These are phyloP conservation scores for Enteromius radiatus DNA, from an alignment of 2,797 vertebrate genomes.

Conservation along the genomic window DNA sequence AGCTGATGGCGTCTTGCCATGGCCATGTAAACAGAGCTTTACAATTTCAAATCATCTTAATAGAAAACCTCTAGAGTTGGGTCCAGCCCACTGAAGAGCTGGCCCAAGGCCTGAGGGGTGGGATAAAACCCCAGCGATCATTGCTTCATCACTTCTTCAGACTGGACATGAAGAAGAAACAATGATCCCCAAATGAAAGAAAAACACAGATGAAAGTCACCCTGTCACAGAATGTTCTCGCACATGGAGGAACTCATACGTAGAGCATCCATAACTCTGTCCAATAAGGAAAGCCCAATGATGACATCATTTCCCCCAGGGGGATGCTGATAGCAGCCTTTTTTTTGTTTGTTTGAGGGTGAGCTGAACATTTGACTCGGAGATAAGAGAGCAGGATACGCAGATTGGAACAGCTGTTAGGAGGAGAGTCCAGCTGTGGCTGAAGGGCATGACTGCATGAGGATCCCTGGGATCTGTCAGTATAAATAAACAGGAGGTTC, in stretches of 20 bases:
- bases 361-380: constrained; percentile 19
- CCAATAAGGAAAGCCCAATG: constrained; percentile 28
- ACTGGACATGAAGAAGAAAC: constrained; percentile 23
- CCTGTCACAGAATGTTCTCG: background rate
- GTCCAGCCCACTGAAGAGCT: constrained; percentile 2
- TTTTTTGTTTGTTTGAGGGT: constrained; percentile 32
- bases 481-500: constrained; percentile 49
- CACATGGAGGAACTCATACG: background rate
- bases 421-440: constrained; percentile 43
- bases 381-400: constrained; percentile 40
- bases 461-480: constrained; percentile 31
- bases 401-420: constrained; percentile 45
- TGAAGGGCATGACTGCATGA: constrained; percentile 22
- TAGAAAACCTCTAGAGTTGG: constrained; percentile 42
- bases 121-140: constrained; percentile 26
- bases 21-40: constrained; percentile 39
- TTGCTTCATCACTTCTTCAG: constrained; percentile 37
- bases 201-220: constrained; percentile 11
- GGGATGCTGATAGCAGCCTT: constrained; percentile 32
- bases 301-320: constrained; percentile 48
- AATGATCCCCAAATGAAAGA: constrained; percentile 2
- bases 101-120: constrained; percentile 11
- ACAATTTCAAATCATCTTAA: constrained; percentile 46
- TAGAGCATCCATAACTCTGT: constrained; percentile 20
- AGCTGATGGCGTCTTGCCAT: constrained; percentile 38